Percentiles rank a stretch among this genome's conserved stretches.
Evolutionary conservation across 2,113 vertebrate species (phyloP).

Genomic region (Budorcas taxicolor): DNA sequence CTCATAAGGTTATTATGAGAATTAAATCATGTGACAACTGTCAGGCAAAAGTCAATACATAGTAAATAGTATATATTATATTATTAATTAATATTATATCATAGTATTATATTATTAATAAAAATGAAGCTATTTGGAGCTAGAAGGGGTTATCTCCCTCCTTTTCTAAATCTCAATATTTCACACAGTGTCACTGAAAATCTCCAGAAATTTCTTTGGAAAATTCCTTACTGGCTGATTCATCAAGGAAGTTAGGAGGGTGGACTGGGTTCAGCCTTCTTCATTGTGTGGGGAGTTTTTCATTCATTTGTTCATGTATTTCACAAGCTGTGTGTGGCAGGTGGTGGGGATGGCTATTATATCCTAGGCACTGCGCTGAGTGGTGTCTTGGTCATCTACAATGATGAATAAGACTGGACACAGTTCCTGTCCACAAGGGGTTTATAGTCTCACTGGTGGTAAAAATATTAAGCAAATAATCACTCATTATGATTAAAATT

Average conservation of each 20-base stretch:
- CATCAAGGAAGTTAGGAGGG: background rate
- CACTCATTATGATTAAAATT: background rate
- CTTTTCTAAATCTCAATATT: background rate
- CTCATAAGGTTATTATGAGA: background rate
- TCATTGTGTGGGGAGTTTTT: background rate
- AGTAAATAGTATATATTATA: background rate
- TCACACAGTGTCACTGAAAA: background rate
- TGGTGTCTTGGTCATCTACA: background rate
- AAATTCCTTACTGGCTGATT: background rate
- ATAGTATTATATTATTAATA: background rate
- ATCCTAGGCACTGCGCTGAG: background rate
- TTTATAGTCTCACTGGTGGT: background rate
- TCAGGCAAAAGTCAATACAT: background rate
- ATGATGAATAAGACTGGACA: background rate
- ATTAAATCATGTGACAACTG: background rate
- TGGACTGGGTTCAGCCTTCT: background rate
- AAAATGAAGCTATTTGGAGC: background rate
- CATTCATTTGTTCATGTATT: background rate
- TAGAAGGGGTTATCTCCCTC: background rate
- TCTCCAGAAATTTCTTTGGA: background rate
- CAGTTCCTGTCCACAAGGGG: background rate
- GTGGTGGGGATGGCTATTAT: background rate
- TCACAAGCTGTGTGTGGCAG: background rate
- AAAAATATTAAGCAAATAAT: background rate
- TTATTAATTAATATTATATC: background rate